Percentiles rank a stretch among this genome's conserved stretches.
phyloP scores from a whole-genome alignment of 2,113 vertebrate genomes.

The Corydoras maculifer region DNA sequence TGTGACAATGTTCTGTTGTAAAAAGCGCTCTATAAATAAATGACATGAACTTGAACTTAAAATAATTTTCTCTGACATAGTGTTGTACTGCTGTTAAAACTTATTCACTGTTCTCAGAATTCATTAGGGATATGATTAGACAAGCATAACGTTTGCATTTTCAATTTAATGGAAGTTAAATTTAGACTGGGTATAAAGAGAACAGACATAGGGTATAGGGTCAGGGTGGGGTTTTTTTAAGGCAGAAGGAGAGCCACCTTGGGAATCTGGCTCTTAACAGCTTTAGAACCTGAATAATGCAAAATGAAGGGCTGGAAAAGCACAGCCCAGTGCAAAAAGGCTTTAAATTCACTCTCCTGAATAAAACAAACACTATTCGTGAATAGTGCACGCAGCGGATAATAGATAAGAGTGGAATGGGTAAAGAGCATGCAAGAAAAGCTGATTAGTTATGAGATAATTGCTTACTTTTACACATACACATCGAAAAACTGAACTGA shows the following conservation, averaged over 20 bases:
- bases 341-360: conserved; percentile 23
- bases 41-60: no score
- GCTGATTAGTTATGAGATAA: background rate
- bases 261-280: conserved; percentile 31
- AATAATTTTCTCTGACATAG: no score
- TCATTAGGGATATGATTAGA: no score
- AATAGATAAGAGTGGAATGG: conserved; percentile 11
- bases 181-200: background rate
- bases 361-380: conserved; percentile 25
- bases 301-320: conserved; percentile 18
- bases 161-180: no score
- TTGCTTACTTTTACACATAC: no score
- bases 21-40: no score
- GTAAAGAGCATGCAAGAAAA: conserved; percentile 4
- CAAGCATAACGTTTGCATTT: no score
- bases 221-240: conserved; percentile 24
- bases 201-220: conserved; percentile 3
- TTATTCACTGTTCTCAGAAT: no score
- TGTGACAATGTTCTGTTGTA: no score
- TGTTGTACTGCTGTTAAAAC: no score
- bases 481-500: no score
- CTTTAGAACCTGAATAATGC: conserved; percentile 39
- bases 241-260: conserved; percentile 34
- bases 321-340: conserved; percentile 5
- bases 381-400: conserved; percentile 11